These are phyloP conservation scores for Oreochromis aureus DNA, from an alignment of 2,113 vertebrate species.

Conservation along the genomic window DNA sequence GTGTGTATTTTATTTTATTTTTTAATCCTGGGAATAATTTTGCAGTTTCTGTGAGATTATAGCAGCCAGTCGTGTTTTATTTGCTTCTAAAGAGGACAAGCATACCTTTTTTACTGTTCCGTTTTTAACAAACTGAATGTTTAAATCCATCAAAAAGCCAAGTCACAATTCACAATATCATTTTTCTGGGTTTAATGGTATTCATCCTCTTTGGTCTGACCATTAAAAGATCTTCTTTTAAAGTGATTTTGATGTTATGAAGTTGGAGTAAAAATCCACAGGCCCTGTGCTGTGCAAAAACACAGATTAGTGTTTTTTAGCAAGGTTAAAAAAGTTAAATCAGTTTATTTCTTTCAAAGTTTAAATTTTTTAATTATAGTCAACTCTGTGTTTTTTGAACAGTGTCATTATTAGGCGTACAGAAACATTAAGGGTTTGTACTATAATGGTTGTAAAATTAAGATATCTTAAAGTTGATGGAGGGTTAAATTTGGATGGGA, in stretches of 20 bases:
- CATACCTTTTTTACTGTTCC: background rate
- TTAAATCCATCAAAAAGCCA: background rate
- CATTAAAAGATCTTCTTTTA: background rate
- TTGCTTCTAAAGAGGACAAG: background rate
- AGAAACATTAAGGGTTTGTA: background rate
- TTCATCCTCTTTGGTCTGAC: background rate
- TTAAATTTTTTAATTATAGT: background rate
- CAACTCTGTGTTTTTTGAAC: background rate
- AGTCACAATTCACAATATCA: background rate
- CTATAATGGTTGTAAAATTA: background rate
- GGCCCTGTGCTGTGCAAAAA: background rate
- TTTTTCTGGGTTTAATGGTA: background rate
- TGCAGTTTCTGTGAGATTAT: background rate
- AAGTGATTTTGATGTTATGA: background rate
- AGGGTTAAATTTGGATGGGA: background rate
- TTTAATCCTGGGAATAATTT: background rate
- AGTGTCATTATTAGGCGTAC: background rate
- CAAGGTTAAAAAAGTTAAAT: background rate
- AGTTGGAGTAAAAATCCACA: background rate
- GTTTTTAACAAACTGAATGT: background rate
- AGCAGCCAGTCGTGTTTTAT: background rate
- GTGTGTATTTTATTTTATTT: background rate
- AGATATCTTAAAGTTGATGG: background rate
- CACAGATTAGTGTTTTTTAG: background rate
- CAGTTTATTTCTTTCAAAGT: background rate